A percentile compares a stretch with the other conserved stretches of the same genome.
Evolutionary conservation across 1,140 invertebrate genomes (phyloP).

Genomic region (Epicauta chinensis): DNA sequence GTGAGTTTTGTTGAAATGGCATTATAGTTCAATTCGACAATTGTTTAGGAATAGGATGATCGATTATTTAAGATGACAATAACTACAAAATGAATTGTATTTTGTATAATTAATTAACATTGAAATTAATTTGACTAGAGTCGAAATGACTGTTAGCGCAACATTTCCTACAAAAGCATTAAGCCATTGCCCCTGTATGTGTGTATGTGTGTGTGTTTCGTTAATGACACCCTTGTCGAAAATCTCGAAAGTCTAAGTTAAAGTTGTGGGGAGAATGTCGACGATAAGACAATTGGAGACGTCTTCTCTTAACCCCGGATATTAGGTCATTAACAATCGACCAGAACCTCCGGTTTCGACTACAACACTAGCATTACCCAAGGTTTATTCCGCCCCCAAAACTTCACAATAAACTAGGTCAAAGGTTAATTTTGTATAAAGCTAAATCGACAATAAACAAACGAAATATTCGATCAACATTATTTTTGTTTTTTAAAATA

Average conservation of each 20-base stretch:
- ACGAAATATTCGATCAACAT: too few relatives aligned
- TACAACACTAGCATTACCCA: not conserved
- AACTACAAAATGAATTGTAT: not conserved
- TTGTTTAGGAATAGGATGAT: not conserved
- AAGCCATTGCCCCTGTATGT: not conserved
- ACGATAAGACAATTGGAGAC: slow-evolving; percentile 19
- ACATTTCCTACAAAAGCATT: slow-evolving; percentile 1
- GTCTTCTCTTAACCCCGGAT: slow-evolving; percentile 13
- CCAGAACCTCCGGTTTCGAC: slow-evolving; percentile 2
- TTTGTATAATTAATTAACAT: slow-evolving; percentile 13
- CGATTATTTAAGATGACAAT: not conserved
- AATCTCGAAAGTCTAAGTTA: slow-evolving; percentile 15
- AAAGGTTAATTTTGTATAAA: not conserved
- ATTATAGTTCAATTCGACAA: not conserved
- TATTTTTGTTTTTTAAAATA: too few relatives aligned
- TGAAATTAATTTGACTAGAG: slow-evolving; percentile 9
- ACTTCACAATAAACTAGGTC: slow-evolving; percentile 11
- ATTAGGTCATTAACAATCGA: slow-evolving; percentile 22
- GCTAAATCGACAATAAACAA: too few relatives aligned
- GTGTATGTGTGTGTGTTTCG: slow-evolving; percentile 6
- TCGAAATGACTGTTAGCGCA: not conserved
- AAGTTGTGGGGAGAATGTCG: slow-evolving; percentile 11
- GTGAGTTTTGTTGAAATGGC: not conserved
- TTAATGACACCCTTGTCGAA: slow-evolving; percentile 21
- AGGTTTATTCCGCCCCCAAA: too few relatives aligned